Conservation (phyloP, 2,797 vertebrate genomes). For the Cheracebus regulus region DNA sequence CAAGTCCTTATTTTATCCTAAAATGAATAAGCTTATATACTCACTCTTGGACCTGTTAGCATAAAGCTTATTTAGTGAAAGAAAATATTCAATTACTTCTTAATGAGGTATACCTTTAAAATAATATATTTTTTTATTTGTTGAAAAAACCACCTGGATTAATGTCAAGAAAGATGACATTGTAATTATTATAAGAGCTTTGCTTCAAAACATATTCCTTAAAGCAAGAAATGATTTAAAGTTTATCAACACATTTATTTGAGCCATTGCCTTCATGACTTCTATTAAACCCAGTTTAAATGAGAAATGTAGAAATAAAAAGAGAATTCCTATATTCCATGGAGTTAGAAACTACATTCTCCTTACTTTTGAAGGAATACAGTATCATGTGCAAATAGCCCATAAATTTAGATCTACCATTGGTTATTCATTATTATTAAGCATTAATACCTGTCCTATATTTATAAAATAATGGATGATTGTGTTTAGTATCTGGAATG, state of each 20-base stretch:
- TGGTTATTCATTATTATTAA: not conserved
- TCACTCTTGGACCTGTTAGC: not conserved
- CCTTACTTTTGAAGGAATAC: not conserved
- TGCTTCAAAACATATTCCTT: not conserved
- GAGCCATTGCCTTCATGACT: not conserved
- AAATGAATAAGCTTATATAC: not conserved
- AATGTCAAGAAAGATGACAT: constrained; percentile 2
- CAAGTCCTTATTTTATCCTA: not conserved
- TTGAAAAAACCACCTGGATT: not conserved
- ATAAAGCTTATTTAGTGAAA: not conserved
- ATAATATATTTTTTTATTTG: not conserved
- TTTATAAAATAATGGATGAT: not conserved
- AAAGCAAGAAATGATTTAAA: not conserved
- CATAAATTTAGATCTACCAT: not conserved
- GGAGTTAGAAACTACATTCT: not conserved
- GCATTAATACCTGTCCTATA: not conserved
- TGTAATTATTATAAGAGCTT: not conserved
- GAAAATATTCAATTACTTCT: not conserved
- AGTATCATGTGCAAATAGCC: not conserved
- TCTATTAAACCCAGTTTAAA: not conserved
- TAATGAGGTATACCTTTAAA: not conserved
- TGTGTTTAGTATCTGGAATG: not conserved
- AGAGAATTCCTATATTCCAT: not conserved
- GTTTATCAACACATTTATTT: not conserved
- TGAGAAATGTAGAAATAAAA: not conserved